Evolutionary conservation across 1,140 invertebrate genomes (phyloP), one percentile per base, ranked within the genome.

Genomic region (Arctopsyche grandis): DNA sequence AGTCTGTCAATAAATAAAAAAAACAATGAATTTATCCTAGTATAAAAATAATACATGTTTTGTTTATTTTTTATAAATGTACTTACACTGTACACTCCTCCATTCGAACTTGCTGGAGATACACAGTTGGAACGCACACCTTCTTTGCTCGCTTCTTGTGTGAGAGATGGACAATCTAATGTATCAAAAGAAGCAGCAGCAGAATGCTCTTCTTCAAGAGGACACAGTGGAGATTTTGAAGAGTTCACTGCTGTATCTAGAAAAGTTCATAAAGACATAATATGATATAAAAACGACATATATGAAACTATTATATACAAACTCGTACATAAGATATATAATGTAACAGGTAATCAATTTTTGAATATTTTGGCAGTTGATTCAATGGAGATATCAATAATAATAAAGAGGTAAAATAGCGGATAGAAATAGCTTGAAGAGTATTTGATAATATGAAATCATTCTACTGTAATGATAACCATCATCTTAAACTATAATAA

Each of bases 61-160:
- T 58, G 10, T 4, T 4, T 16, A 58, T 16, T 58, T 4, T 21
- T 4, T 58, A 58, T 48, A 44, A 9, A 52, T 52, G 7, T 52
- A 56, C 19, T 92, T 89, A 95, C 94, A 70, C 93, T 93, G 85
- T 97, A 97, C 56, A 96, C 92, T 0, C 96, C 96, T 0, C 96
- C 95, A 87, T 96, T 94, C 44, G 93, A 94, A 83, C 94, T 95
- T 4, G 93, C 94, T 0, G 94, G 94, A 0, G 94, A 95, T 1
- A 93, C 92, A 80, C 94, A 95, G 77, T 86, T 86, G 10, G 86
- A 88, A 0, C 87, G 83, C 0, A 56, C 44, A 10, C 77, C 82
- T 56, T 83, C 84, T 46, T 83, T 85, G 14, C 87, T 85, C 14
- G 85, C 81, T 9, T 86, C 82, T 58, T 85, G 83, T 58, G 83